These are phyloP conservation scores for Formica selysi DNA, from an alignment of 1,140 invertebrate species.

Conservation along the genomic window DNA sequence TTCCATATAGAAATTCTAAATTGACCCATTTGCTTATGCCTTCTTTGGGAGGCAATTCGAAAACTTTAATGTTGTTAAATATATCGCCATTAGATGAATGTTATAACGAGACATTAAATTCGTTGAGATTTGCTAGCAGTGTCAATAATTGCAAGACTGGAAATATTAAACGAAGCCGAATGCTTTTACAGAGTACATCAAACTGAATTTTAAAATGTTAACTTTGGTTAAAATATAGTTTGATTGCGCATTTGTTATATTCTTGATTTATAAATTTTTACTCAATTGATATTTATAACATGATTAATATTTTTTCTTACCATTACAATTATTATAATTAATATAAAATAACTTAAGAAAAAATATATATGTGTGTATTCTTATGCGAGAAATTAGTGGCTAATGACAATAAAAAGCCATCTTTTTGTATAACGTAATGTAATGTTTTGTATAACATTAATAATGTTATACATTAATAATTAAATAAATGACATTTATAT, in stretches of 20 bases:
- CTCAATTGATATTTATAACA: too few relatives aligned
- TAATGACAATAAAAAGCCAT: background rate
- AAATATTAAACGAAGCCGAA: slow-evolving; percentile 86
- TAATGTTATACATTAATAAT: too few relatives aligned
- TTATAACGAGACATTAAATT: slow-evolving; percentile 94
- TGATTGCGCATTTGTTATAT: slow-evolving; percentile 93
- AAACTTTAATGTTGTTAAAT: slow-evolving; percentile 96
- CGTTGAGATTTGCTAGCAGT: slow-evolving; percentile 92
- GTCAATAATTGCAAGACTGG: slow-evolving; percentile 91
- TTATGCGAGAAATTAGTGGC: background rate
- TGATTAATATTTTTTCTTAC: background rate
- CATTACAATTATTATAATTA: background rate
- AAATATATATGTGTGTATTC: background rate
- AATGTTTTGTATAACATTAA: too few relatives aligned
- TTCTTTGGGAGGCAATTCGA: slow-evolving; percentile 96
- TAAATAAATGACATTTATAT: too few relatives aligned
- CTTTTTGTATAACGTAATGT: too few relatives aligned
- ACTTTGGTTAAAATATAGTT: slow-evolving; percentile 98
- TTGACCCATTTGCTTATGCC: slow-evolving; percentile 96
- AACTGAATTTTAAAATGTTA: background rate
- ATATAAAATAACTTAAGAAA: slow-evolving; percentile 23
- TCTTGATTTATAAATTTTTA: slow-evolving; percentile 86
- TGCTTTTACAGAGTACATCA: slow-evolving; percentile 83
- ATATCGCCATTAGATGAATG: slow-evolving; percentile 94
- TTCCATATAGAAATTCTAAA: slow-evolving; percentile 97